phyloP scores from a whole-genome alignment of 2,113 vertebrate genomes.

The Tragelaphus scriptus region DNA sequence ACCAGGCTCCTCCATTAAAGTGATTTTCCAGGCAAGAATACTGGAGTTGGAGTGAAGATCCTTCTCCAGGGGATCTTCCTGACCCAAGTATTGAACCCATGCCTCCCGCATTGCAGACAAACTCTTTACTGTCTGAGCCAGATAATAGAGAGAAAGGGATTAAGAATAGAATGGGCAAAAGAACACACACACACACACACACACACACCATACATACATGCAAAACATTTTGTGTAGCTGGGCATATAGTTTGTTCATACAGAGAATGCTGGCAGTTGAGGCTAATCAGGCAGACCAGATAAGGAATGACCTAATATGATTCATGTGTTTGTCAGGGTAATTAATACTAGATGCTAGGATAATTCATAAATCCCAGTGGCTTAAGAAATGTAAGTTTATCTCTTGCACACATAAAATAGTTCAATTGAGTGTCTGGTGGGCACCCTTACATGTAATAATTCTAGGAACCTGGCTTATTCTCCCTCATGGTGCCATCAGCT shows the following conservation, averaged over 20 bases:
- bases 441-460: neutral
- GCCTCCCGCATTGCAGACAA: neutral
- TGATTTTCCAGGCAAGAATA: neutral
- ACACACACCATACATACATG: neutral
- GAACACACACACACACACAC: neutral
- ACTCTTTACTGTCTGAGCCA: neutral
- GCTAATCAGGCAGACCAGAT: neutral
- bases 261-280: neutral
- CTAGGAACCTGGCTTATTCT: neutral
- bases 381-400: neutral
- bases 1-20: neutral
- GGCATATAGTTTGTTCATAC: neutral
- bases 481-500: neutral
- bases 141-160: neutral
- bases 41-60: neutral
- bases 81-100: neutral
- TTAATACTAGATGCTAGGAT: neutral
- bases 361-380: neutral
- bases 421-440: neutral
- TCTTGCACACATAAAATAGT: neutral
- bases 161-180: neutral
- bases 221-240: neutral
- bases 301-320: neutral
- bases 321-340: neutral
- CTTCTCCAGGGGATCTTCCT: neutral